These are phyloP conservation scores for Zaprionus inermis DNA, from an alignment of 1,140 invertebrate genomes.

Conservation along the genomic window DNA sequence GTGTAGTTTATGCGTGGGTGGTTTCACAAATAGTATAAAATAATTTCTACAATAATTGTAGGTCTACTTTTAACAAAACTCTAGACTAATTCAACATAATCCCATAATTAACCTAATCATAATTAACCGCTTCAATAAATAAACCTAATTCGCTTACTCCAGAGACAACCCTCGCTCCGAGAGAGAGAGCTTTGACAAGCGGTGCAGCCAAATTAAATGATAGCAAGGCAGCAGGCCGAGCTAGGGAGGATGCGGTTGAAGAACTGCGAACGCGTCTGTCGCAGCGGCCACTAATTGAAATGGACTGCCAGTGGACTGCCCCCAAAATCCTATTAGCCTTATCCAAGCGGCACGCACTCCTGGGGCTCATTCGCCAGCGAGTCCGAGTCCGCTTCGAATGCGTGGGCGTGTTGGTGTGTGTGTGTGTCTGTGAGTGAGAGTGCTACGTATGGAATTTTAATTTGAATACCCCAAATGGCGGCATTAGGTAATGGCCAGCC, in stretches of 20 bases:
- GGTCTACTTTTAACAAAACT: neutral
- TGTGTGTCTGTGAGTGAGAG: neutral
- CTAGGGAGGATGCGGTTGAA: neutral
- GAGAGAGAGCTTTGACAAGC: constrained; percentile 5
- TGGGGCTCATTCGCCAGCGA: constrained; percentile 35
- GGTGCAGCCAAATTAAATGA: constrained; percentile 46
- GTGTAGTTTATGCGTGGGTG: neutral
- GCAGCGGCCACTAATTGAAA: constrained; percentile 66
- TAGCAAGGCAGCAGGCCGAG: constrained; percentile 7
- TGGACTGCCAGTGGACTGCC: constrained; percentile 52
- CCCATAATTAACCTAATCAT: neutral
- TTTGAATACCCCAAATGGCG: constrained; percentile 5
- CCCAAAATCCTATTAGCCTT: constrained; percentile 69
- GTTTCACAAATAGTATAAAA: neutral
- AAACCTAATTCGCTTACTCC: neutral
- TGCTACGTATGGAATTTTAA: constrained; percentile 32
- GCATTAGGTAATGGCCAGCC: neutral
- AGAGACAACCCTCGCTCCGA: neutral
- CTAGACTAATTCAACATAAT: neutral
- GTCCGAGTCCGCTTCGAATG: constrained; percentile 3
- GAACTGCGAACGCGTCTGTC: neutral
- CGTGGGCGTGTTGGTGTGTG: neutral
- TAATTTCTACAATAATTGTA: neutral
- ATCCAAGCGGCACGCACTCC: constrained; percentile 41
- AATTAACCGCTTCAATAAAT: constrained; percentile 2